Conservation (phyloP, 2,113 vertebrate genomes). For the Phyllostomus discolor region DNA sequence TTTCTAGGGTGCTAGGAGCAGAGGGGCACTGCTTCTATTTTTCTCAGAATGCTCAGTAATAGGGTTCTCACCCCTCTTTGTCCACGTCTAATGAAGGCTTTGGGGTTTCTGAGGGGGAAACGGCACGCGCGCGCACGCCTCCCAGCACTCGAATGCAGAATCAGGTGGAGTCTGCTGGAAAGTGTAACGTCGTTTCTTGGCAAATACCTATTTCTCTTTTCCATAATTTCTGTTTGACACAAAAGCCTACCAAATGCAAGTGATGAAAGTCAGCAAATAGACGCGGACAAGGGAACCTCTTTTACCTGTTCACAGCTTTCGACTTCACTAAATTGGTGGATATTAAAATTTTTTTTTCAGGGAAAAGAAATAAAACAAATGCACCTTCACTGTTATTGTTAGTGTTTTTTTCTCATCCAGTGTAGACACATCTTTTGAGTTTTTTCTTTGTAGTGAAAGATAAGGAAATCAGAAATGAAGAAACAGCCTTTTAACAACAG, state of each 20-base stretch:
- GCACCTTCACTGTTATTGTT: conserved; percentile 57
- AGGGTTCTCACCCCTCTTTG: conserved; percentile 22
- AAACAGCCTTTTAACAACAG: conserved; percentile 68
- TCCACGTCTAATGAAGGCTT: conserved; percentile 14
- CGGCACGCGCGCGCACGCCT: background rate
- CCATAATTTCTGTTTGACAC: conserved; percentile 26
- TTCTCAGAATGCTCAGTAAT: conserved; percentile 34
- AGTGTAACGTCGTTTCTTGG: background rate
- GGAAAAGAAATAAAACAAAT: conserved; percentile 33
- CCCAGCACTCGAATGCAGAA: conserved; percentile 14
- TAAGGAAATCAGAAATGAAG: conserved; percentile 51
- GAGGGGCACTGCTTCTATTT: conserved; percentile 18
- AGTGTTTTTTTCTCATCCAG: conserved; percentile 15
- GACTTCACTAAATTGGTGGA: background rate
- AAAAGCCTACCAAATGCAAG: conserved; percentile 17
- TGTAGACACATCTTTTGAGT: background rate
- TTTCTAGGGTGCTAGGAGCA: conserved; percentile 7
- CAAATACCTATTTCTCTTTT: conserved; percentile 38
- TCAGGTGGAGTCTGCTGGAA: conserved; percentile 14
- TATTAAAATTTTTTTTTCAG: background rate
- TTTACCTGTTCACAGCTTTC: background rate
- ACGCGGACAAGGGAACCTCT: background rate
- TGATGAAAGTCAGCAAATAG: background rate
- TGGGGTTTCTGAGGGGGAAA: background rate
- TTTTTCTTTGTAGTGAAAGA: background rate